Evolutionary conservation across 2,797 vertebrate genomes (phyloP), one percentile per base, ranked within the genome.

Genomic region (Taenioides sp.): DNA sequence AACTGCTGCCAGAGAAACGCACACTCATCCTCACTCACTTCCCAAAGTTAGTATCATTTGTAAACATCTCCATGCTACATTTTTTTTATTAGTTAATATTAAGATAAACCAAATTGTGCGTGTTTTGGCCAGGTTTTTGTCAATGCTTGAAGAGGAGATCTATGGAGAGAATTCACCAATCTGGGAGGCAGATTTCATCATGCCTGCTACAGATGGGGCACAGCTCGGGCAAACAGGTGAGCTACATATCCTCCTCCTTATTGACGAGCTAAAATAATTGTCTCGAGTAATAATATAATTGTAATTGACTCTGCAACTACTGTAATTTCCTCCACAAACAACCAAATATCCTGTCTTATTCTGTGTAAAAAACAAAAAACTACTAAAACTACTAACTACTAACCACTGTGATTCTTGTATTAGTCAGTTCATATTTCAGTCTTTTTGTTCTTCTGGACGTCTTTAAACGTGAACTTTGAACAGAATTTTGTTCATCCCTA

Each of bases 1-100:
- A 99, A 80, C 92, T 99, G 84, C 95, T 98, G 27, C 97, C 98
- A 0, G 98, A 99, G 91, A 99, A 99, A 83, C 94, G 98, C 76
- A 99, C 97, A 0, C 95, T 99, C 74, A 99, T 99, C 81, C 96
- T 99, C 80, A 99, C 98, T 22, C 98, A 99, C 87, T 99, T 99
- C 86, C 98, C 97, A 86, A 99, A 98, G 98, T 65, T 11, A 18
- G 63, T 65, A 14, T n/a, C 14, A 47, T 16, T n/a, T 54, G 20
- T 37, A 37, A 9, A 37, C 34, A 10, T 37, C 9, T 10, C 34
- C 34, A 37, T 37, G 34, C 34, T 10, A 37, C 7, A 37, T 37
- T 37, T 31, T 37, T n/a, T 54, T 54, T n/a, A 20, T 54, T 54
- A 4, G 12, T 47, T 17, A 16, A 17, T 47, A 17, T 54, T 54